A percentile compares a stretch with the other conserved stretches of the same genome.
Conservation (phyloP, 1,140 invertebrate species). For the Apis florea region DNA sequence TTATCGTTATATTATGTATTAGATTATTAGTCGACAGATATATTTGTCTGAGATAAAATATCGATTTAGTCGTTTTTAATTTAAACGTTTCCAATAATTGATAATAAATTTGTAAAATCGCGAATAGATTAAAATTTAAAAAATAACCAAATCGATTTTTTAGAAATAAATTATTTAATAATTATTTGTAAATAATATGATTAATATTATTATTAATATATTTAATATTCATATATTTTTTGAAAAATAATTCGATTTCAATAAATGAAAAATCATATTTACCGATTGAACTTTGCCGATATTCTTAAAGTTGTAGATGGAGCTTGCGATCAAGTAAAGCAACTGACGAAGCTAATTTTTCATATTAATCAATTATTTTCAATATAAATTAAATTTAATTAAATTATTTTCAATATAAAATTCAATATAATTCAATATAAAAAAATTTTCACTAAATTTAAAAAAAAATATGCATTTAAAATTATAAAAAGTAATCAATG, state of each 20-base stretch:
- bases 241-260: neutral
- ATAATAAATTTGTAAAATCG: neutral
- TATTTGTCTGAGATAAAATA: neutral
- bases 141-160: neutral
- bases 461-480: neutral
- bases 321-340: neutral
- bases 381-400: neutral
- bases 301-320: constrained; percentile 18
- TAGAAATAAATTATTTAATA: neutral
- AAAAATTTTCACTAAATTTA: neutral
- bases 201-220: no score
- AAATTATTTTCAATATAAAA: neutral
- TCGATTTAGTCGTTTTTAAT: neutral
- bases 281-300: neutral
- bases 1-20: neutral
- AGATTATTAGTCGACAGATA: neutral
- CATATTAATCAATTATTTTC: neutral
- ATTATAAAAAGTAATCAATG: neutral
- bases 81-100: constrained; percentile 5
- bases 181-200: neutral
- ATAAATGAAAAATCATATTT: neutral
- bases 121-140: neutral
- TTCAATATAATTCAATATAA: no score
- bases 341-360: neutral
- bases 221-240: neutral